Conservation (phyloP, 2,797 vertebrate genomes). For the Sebastes hopkinsi region DNA sequence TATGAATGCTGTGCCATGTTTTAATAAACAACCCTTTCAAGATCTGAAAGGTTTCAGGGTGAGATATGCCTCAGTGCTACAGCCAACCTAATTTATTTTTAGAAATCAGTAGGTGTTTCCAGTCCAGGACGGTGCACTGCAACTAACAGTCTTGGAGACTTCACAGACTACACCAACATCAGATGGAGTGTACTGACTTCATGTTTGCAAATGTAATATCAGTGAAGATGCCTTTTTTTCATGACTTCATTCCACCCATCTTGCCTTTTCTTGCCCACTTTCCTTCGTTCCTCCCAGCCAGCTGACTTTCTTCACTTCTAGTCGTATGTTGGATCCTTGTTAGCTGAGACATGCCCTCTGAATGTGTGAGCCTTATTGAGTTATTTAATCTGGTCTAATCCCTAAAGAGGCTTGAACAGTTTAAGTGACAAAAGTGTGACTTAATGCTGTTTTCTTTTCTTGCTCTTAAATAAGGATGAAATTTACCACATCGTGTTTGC, state of each 20-base stretch:
- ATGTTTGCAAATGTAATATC: slow-evolving; percentile 54
- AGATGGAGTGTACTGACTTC: slow-evolving; percentile 29
- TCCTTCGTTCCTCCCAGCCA: slow-evolving; percentile 19
- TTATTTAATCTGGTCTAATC: slow-evolving; percentile 69
- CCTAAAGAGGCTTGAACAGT: slow-evolving; percentile 56
- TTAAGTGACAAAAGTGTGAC: slow-evolving; percentile 48
- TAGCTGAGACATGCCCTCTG: slow-evolving; percentile 44
- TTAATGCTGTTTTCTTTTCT: slow-evolving; percentile 41
- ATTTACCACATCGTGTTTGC: slow-evolving; percentile 22
- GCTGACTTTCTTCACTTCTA: slow-evolving; percentile 8
- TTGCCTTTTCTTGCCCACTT: slow-evolving; percentile 24
- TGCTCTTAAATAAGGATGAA: slow-evolving; percentile 38
- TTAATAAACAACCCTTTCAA: slow-evolving; percentile 38
- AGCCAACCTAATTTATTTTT: slow-evolving; percentile 66
- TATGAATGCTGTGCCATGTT: slow-evolving; percentile 23
- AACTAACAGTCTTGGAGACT: slow-evolving; percentile 57
- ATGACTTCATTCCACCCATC: slow-evolving; percentile 28
- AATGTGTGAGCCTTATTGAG: slow-evolving; percentile 40
- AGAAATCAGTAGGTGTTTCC: slow-evolving; percentile 67
- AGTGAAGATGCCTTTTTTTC: slow-evolving; percentile 37
- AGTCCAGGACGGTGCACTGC: slow-evolving; percentile 45
- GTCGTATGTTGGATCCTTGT: slow-evolving; percentile 33
- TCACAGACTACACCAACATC: slow-evolving; percentile 53
- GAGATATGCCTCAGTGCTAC: slow-evolving; percentile 36
- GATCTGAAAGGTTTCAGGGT: slow-evolving; percentile 32